Base-by-base conservation (phyloP, 2,797 vertebrate species). In the Botia kubotai region DNA sequence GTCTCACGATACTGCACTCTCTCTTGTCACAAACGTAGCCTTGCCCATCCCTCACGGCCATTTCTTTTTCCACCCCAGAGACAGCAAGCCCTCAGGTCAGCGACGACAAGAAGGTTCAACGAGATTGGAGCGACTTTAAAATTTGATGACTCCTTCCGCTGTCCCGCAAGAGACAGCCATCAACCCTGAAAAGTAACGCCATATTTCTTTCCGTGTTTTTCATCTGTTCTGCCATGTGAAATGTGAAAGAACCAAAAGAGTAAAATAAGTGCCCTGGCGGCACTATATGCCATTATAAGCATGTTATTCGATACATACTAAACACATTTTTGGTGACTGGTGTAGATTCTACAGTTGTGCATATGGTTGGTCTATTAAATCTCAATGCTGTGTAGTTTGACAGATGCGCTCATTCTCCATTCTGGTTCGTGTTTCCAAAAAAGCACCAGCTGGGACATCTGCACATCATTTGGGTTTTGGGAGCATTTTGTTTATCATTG, bases 61-160 rank as follows among this genome's bases (percentile, higher is more conserved):
- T 87, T 75, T 82, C 33, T 80, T 21, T 86, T 72, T 83, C 62
- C 66, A 77, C 62, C 67, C 21, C 76, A 88, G 88, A 86, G 79
- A 76, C 36, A 4, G 62, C 77, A 75, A 84, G 60, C 55, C 80
- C 82, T 16, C 75, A 85, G 80, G 85, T 84, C 76, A 69, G 58
- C 39, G 88, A 88, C 2, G 87, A 90, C 60, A 87, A 83, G 80
- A 87, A 79, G 81, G 72, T 72, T 84, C 83, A 85, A 57, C 87
- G 84, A 70, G 87, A 88, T 65, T 89, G 88, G 88, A 87, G 85
- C 19, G 85, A 89, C 82, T 88, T 87, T 80, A 89, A 89, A 83
- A 90, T 89, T 86, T 89, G 88, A 90, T 83, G 85, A 85, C 83
- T 85, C 73, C 81, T 77, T 67, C 79, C 68, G 81, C 85, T 84